Base-by-base conservation (phyloP, 2,888 invertebrate species). In the Scaptomyza caliginosa region DNA sequence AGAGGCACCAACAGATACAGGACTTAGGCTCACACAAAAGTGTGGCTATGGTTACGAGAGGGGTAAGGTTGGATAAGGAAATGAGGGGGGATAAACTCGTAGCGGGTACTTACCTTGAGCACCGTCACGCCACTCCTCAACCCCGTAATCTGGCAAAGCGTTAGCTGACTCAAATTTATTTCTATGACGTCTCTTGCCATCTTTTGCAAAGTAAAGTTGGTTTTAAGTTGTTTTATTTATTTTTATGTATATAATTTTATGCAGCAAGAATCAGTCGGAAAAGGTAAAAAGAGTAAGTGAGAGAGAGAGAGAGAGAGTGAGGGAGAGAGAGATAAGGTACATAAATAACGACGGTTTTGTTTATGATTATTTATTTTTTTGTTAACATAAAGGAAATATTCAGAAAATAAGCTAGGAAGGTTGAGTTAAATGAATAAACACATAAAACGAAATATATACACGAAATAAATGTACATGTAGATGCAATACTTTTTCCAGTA, bases 101-200 rank as follows among this genome's bases (percentile, higher is more conserved):
- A 51, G 63, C 52, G 32, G 68, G 68, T 79, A 85, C 84, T 85
- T 86, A 77, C 88, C 90, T 82, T 84, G 83, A 67, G 86, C 88
- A 91, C 94, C 92, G 91, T 94, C 94, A 91, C 94, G 94, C 94
- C 94, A 94, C 91, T 95, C 95, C 92, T 95, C 95, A 78, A 94
- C 93, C 86, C 94, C 95, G 91, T 94, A 95, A 92, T 95, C 95
- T 75, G 89, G 89, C 71, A 93, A 92, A 75, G 94, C 93, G 92
- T 94, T 93, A 67, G 80, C 80, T 89, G 93, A 93, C 88, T 94
- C 93, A 67, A 93, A 90, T 89, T 91, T 91, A 89, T 90, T 90
- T 86, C 91, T 88, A 89, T 91, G 87, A 80, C 90, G 91, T 86
- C 90, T 89, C 86, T 90, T 90, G 77, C 91, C 91, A 89, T 89